These are phyloP conservation scores for Lasioglossum vierecki DNA, from an alignment of 2,888 invertebrate species.

Conservation along the genomic window DNA sequence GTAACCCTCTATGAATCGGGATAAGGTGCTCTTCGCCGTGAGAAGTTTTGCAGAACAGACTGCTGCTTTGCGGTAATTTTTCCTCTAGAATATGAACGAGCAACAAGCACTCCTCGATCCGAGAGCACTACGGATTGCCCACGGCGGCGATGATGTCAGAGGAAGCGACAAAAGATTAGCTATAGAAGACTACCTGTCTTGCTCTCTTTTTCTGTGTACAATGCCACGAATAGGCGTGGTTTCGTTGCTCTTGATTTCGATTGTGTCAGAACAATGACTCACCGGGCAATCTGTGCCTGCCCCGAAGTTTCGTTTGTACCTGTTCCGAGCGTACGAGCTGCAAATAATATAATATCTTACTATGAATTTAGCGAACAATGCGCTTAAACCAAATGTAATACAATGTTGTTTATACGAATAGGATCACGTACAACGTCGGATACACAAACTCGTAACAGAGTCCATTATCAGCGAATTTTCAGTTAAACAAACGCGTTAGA, in stretches of 20 bases:
- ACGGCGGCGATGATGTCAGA: neutral
- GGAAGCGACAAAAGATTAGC: neutral
- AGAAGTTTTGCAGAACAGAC: neutral
- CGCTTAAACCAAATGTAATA: neutral
- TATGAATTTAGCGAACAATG: neutral
- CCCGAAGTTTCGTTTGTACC: neutral
- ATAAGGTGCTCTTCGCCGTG: neutral
- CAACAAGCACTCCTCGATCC: neutral
- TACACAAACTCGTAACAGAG: neutral
- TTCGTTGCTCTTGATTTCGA: neutral
- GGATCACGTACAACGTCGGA: neutral
- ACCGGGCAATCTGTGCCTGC: neutral
- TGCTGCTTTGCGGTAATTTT: neutral
- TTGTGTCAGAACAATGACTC: neutral
- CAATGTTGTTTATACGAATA: neutral
- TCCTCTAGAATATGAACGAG: neutral
- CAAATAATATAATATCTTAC: neutral
- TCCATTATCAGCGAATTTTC: conserved; percentile 1
- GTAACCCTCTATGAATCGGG: neutral
- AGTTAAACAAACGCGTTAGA: neutral
- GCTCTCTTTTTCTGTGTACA: neutral
- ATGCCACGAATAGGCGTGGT: neutral
- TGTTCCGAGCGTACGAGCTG: neutral
- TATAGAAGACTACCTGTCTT: neutral
- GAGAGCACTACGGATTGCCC: neutral